Base-by-base conservation (phyloP, 2,113 vertebrate species). In the Anseranas semipalmata region DNA sequence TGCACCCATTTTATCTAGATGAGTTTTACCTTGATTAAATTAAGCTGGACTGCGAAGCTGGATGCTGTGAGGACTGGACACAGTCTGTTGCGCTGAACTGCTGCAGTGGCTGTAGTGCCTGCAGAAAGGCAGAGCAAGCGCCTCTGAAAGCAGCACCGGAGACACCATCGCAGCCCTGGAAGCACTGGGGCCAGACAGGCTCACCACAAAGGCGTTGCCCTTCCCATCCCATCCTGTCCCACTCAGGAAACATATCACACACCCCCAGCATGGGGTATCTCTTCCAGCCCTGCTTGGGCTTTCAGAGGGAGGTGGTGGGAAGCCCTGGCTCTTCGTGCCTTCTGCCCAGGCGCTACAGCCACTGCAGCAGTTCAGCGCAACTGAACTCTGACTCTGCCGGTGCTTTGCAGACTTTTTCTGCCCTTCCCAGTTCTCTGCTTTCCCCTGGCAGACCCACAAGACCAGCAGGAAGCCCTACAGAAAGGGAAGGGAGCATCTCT, bases 251-350 rank as follows among this genome's bases (percentile, higher is more conserved):
- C 1, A 4, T 27, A 46, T 43, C 48, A 28, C 63, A 60, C 27
- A 12, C 37, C 21, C 53, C 21, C 65, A 15, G 20, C 0, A 0
- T 17, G 33, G 35, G 33, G 2, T 28, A 7, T 55, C 25, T 83
- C 71, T 41, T 59, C 87, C 58, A 93, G 84, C 35, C 45, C n/a
- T 48, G 12, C 8, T 8, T 28, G 19, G 35, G 10, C 24, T 46
- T 41, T 82, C 60, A 62, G 17, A 33, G 63, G 18, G 53, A 83
- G 50, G 37, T 62, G 32, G 7, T 80, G 50, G 28, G 62, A 68
- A 89, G 32, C 76, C 59, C 21, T 59, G 32, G 14, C 32, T 67
- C 52, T 27, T 63, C 53, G 30, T 14, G 9, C 1, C 0, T 65
- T 76, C 59, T 87, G 21, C 18, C 28, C 45, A 90, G 28, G 39